Percentiles rank a stretch among this genome's conserved stretches.
Conservation (phyloP, 2,113 vertebrate species). For the Speoplatyrhinus poulsoni region DNA sequence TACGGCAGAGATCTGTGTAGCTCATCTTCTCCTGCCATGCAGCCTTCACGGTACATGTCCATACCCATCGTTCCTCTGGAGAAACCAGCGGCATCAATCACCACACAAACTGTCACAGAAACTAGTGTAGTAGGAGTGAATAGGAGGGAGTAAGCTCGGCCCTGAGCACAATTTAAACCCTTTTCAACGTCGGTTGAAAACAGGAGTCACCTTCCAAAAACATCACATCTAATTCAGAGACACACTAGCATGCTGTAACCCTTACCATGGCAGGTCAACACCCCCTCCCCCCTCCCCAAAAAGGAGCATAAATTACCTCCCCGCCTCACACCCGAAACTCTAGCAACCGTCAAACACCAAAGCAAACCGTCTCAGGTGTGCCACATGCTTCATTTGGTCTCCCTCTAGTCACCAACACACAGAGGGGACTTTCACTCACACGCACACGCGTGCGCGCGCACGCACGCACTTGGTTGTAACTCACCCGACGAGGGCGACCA, state of each 20-base stretch:
- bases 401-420: neutral
- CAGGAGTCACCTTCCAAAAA: neutral
- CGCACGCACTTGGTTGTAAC: conserved; percentile 64
- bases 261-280: too few species aligned
- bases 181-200: too few species aligned
- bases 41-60: conserved; percentile 40
- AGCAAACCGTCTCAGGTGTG: conserved; percentile 45
- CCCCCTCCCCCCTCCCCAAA: neutral
- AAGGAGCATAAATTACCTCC: neutral
- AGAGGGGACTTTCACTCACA: neutral
- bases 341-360: conserved; percentile 24
- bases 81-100: conserved; percentile 57
- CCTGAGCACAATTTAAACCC: too few species aligned
- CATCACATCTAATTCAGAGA: neutral
- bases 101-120: conserved; percentile 4
- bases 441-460: neutral
- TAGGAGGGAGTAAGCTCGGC: too few species aligned
- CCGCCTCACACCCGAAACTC: neutral
- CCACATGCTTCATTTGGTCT: conserved; percentile 24
- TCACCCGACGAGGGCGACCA: conserved; percentile 93
- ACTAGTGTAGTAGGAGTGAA: neutral
- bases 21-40: conserved; percentile 27
- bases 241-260: too few species aligned
- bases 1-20: too few species aligned
- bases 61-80: conserved; percentile 45